Evolutionary conservation across 2,888 invertebrate genomes (phyloP).

Genomic region (Stictocephala bisonia): DNA sequence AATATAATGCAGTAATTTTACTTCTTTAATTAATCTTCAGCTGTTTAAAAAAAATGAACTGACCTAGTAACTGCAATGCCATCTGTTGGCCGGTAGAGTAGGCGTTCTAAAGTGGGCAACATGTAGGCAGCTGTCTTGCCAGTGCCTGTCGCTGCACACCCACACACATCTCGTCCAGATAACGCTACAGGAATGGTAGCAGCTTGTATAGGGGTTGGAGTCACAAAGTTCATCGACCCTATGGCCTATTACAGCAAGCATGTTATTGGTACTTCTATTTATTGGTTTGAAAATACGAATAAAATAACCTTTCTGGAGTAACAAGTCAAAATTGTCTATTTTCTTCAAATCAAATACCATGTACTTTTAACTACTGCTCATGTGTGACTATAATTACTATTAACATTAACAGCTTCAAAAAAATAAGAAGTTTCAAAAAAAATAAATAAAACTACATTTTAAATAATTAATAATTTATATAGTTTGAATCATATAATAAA

Average conservation of each 20-base stretch:
- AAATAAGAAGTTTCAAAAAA: no score
- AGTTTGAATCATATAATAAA: no score
- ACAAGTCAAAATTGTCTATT: no score
- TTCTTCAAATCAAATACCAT: no score
- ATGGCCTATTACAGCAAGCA: conserved; percentile 72
- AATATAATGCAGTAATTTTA: no score
- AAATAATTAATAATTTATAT: no score
- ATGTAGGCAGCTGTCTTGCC: conserved; percentile 99
- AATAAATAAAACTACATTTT: no score
- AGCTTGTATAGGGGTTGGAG: conserved; percentile 97
- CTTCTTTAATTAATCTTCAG: no score
- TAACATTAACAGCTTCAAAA: conserved; percentile 1
- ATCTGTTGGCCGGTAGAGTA: conserved; percentile 85
- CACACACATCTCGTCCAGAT: conserved; percentile 94
- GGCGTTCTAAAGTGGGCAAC: conserved; percentile 94
- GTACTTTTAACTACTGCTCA: neutral
- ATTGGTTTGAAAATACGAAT: no score
- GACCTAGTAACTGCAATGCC: conserved; percentile 64
- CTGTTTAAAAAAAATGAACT: neutral
- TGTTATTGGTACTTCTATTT: neutral
- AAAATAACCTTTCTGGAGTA: no score
- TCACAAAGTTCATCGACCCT: conserved; percentile 86
- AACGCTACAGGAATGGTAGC: conserved; percentile 95
- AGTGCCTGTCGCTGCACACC: conserved; percentile 97
- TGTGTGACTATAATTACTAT: neutral